These are phyloP conservation scores for Glaucidium brasilianum DNA, from an alignment of 2,113 vertebrate genomes.

Conservation along the genomic window DNA sequence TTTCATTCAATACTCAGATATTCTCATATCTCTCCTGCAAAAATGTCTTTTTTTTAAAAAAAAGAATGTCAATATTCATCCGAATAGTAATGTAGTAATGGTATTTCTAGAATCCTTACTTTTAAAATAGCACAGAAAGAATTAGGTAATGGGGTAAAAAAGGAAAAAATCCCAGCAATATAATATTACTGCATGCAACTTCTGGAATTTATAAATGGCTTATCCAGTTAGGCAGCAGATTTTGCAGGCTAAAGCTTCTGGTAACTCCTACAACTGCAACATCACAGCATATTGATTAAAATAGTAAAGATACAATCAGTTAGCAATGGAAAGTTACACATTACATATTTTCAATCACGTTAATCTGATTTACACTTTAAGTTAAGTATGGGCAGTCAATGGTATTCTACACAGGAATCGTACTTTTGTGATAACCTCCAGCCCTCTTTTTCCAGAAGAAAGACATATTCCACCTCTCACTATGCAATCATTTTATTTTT, in stretches of 20 bases:
- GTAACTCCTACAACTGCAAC: background rate
- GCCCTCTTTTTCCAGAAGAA: background rate
- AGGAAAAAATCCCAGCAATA: background rate
- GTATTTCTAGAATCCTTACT: background rate
- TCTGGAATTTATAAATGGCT: background rate
- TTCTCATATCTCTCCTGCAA: background rate
- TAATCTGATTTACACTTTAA: background rate
- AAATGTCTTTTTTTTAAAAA: background rate
- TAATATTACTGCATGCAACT: background rate
- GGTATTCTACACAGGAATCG: background rate
- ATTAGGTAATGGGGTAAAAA: background rate
- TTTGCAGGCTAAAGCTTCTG: background rate
- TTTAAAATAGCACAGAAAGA: background rate
- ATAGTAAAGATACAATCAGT: background rate
- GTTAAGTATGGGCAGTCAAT: background rate
- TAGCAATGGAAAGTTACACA: background rate
- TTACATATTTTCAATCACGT: background rate
- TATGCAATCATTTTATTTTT: background rate
- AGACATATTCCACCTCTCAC: background rate
- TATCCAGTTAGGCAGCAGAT: background rate
- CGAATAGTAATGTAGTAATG: background rate
- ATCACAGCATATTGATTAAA: background rate
- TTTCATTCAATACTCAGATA: background rate
- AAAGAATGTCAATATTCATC: background rate
- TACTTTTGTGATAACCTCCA: background rate